These are phyloP conservation scores for Xenopus petersii DNA, from an alignment of 2,797 vertebrate genomes.

Conservation along the genomic window DNA sequence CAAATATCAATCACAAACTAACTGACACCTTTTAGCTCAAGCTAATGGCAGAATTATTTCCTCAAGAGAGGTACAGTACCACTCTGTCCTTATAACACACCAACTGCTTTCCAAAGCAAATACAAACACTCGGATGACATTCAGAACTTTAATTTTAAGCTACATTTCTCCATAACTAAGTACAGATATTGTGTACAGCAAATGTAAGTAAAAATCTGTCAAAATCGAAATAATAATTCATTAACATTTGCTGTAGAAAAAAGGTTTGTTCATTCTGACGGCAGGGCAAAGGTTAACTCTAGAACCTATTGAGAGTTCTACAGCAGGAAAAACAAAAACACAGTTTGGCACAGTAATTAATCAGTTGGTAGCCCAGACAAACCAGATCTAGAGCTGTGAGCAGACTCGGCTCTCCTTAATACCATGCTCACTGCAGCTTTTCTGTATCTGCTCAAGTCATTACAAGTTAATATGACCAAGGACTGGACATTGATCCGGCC, in stretches of 20 bases:
- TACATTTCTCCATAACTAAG: no score
- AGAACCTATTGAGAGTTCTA: not conserved
- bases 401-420: constrained; percentile 62
- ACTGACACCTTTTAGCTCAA: no score
- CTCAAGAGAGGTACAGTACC: no score
- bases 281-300: not conserved
- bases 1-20: no score
- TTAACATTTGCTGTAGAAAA: not conserved
- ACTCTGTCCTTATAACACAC: no score
- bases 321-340: not conserved
- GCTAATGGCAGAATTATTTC: no score
- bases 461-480: constrained; percentile 62
- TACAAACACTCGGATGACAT: no score
- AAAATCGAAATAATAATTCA: not conserved
- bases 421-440: constrained; percentile 61
- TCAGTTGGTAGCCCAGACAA: constrained; percentile 29
- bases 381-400: constrained; percentile 60
- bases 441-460: constrained; percentile 72
- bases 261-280: not conserved
- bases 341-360: not conserved
- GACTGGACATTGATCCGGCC: constrained; percentile 57
- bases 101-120: no score
- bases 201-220: no score
- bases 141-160: no score
- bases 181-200: no score